A percentile compares a stretch with the other conserved stretches of the same genome.
Conservation (phyloP, 1,140 invertebrate species). For the Halyomorpha halys region DNA sequence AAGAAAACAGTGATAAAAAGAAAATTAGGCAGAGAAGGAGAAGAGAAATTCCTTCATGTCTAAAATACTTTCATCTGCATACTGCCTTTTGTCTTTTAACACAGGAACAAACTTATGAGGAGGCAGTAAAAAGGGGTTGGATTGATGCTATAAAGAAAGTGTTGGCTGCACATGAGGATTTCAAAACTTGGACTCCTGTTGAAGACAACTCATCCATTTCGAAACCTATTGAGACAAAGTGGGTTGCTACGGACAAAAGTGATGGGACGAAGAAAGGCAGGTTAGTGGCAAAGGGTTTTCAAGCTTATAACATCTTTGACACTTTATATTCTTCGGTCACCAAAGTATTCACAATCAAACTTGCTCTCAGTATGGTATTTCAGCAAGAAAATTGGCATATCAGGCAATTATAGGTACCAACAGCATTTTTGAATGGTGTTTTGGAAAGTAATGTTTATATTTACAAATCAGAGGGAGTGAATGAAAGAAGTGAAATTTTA, state of each 20-base stretch:
- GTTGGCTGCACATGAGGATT: background rate
- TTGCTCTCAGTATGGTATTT: background rate
- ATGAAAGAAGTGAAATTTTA: background rate
- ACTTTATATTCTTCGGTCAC: too few relatives aligned
- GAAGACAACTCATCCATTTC: background rate
- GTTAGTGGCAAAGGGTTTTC: background rate
- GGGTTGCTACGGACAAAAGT: background rate
- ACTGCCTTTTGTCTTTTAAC: background rate
- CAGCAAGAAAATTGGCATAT: slow-evolving; percentile 5
- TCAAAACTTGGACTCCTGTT: background rate
- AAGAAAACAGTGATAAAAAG: background rate
- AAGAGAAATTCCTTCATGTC: background rate
- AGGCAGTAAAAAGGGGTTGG: background rate
- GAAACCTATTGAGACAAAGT: background rate
- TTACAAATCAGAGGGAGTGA: background rate
- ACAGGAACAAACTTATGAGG: background rate
- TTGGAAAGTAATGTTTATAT: background rate
- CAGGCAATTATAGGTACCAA: background rate
- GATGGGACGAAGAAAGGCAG: background rate
- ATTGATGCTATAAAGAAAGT: background rate
- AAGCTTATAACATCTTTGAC: background rate
- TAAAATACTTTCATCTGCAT: background rate
- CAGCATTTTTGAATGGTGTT: background rate
- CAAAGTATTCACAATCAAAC: background rate
- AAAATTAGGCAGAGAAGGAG: background rate